Percentiles rank a stretch among this genome's conserved stretches.
Conservation (phyloP, 2,888 invertebrate genomes). For the Protonemura montana region DNA sequence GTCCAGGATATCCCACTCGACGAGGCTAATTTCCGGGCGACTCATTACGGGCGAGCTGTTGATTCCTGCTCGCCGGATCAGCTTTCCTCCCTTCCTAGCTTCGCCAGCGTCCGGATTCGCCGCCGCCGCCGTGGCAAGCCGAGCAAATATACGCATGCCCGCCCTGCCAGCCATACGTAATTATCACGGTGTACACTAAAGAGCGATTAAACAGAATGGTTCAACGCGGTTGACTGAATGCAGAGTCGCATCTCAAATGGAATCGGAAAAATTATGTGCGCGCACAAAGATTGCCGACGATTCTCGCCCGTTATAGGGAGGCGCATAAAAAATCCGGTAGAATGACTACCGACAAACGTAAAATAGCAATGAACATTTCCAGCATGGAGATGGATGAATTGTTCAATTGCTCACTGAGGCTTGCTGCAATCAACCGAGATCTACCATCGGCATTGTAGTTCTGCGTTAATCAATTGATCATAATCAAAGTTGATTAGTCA, state of each 20-base stretch:
- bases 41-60: slow-evolving; percentile 36
- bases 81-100: slow-evolving; percentile 1
- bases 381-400: not conserved
- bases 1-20: slow-evolving; percentile 25
- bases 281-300: not conserved
- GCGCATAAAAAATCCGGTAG: not conserved
- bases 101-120: not conserved
- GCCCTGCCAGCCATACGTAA: too few species aligned
- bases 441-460: not conserved
- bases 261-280: not conserved
- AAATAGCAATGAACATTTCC: not conserved
- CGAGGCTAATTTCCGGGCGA: slow-evolving; percentile 37
- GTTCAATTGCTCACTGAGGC: not conserved
- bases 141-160: not conserved
- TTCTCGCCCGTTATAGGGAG: not conserved
- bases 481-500: slow-evolving; percentile 19
- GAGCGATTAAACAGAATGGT: slow-evolving; percentile 13
- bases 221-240: not conserved
- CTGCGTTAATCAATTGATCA: slow-evolving; percentile 23
- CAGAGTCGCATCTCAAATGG: not conserved
- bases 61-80: slow-evolving; percentile 37
- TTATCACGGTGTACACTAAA: not conserved
- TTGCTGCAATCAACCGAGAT: slow-evolving; percentile 8
- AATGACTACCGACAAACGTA: not conserved
- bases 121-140: not conserved